These are phyloP conservation scores for Chaenocephalus aceratus DNA, from an alignment of 2,113 vertebrate genomes.

Conservation along the genomic window DNA sequence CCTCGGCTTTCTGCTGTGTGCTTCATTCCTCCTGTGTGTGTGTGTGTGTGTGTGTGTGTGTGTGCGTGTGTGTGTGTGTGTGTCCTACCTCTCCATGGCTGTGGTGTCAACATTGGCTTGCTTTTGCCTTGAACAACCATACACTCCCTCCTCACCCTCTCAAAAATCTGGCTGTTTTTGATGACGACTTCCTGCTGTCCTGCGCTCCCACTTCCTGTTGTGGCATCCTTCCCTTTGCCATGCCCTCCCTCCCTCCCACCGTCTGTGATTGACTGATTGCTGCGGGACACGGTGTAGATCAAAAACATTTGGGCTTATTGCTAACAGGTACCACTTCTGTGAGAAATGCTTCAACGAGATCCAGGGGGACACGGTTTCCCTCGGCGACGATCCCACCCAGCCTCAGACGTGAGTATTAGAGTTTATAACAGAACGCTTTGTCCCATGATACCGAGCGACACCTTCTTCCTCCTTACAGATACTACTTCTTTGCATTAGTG, in stretches of 20 bases:
- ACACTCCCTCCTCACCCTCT: conserved; percentile 68
- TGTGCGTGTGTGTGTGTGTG: conserved; percentile 42
- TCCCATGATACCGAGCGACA: not conserved
- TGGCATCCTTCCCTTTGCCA: conserved; percentile 85
- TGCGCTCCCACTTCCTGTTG: conserved; percentile 90
- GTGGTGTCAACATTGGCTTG: conserved; percentile 92
- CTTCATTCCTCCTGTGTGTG: not conserved
- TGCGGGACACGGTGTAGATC: conserved; percentile 94
- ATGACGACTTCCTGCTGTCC: conserved; percentile 89
- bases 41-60: no score
- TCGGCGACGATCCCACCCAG: conserved; percentile 98
- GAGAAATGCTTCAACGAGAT: conserved; percentile 99
- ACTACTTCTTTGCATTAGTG: not conserved
- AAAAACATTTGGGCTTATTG: conserved; percentile 99
- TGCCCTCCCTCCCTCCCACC: conserved; percentile 87
- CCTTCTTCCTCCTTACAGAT: not conserved
- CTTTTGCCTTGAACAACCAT: conserved; percentile 84
- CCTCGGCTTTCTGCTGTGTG: conserved; percentile 92
- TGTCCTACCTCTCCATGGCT: conserved; percentile 82
- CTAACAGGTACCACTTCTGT: conserved; percentile 99
- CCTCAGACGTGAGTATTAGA: conserved; percentile 94
- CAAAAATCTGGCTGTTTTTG: conserved; percentile 91
- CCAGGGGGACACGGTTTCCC: conserved; percentile 98
- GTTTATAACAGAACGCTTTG: not conserved
- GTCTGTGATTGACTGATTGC: conserved; percentile 94